These are phyloP conservation scores for Petroica traversi DNA, from an alignment of 2,113 vertebrate species.

Conservation along the genomic window DNA sequence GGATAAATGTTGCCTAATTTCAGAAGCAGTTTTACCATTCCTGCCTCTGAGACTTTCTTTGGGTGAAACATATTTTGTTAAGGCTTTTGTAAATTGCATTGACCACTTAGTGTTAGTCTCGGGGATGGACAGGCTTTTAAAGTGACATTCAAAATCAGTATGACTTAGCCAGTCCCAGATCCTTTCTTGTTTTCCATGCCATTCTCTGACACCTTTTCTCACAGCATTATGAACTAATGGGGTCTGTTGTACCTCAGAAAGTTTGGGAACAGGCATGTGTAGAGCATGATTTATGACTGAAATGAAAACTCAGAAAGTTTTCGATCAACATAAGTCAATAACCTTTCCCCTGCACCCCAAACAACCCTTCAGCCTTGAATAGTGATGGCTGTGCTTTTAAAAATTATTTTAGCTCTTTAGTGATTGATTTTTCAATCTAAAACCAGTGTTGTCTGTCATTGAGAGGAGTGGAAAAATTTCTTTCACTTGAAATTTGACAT, in stretches of 20 bases:
- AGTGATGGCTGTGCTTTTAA: not conserved
- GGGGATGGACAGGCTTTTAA: not conserved
- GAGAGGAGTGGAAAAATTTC: not conserved
- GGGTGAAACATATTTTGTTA: fast-evolving
- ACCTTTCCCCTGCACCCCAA: not conserved
- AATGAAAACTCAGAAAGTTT: not conserved
- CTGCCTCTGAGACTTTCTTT: not conserved
- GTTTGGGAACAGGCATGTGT: fast-evolving
- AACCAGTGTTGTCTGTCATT: not conserved
- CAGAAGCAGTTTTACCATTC: not conserved
- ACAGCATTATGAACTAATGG: fast-evolving
- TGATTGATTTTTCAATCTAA: not conserved
- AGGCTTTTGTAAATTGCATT: not conserved
- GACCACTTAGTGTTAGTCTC: not conserved
- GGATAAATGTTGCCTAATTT: not conserved
- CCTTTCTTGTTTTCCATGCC: not conserved
- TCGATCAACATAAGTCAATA: not conserved
- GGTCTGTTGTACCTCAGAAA: not conserved
- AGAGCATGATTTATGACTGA: not conserved
- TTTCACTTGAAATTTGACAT: not conserved
- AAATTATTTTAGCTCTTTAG: not conserved
- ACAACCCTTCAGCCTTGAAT: not conserved
- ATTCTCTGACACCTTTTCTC: not conserved
- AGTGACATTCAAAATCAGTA: not conserved
- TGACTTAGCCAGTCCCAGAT: not conserved